These are phyloP conservation scores for Eriocheir sinensis DNA, from an alignment of 1,140 invertebrate genomes.

Conservation along the genomic window DNA sequence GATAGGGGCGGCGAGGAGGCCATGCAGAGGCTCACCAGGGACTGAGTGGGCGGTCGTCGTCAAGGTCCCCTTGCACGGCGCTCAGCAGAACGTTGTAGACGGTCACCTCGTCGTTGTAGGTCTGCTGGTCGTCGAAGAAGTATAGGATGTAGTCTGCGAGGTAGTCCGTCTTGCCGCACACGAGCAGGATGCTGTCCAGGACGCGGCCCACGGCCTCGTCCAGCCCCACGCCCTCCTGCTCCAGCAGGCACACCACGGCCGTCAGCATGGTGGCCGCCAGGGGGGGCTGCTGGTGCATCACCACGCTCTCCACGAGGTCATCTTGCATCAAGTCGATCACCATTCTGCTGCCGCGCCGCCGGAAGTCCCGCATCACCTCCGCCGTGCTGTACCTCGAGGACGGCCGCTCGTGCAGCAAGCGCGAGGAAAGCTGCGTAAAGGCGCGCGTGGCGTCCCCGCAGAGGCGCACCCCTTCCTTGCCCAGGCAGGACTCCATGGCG, in stretches of 20 bases:
- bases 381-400: not conserved
- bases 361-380: slow-evolving; percentile 8
- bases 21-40: not conserved
- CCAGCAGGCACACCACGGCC: not conserved
- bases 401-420: not conserved
- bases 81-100: not conserved
- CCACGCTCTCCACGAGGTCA: slow-evolving; percentile 20
- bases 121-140: not conserved
- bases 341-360: not conserved
- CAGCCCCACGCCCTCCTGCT: not conserved
- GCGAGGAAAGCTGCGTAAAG: not conserved
- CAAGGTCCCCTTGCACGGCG: slow-evolving; percentile 10
- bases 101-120: not conserved
- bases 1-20: not conserved
- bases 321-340: slow-evolving; percentile 12
- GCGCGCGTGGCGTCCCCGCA: not conserved
- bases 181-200: slow-evolving; percentile 28
- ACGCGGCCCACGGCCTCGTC: not conserved
- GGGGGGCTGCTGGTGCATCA: not conserved
- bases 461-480: not conserved
- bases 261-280: not conserved
- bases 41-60: not conserved
- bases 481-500: not conserved
- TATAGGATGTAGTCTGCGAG: not conserved
- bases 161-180: not conserved